These are phyloP conservation scores for Ashinkailepas kermadecensis DNA, from an alignment of 2,888 invertebrate species.

Conservation along the genomic window DNA sequence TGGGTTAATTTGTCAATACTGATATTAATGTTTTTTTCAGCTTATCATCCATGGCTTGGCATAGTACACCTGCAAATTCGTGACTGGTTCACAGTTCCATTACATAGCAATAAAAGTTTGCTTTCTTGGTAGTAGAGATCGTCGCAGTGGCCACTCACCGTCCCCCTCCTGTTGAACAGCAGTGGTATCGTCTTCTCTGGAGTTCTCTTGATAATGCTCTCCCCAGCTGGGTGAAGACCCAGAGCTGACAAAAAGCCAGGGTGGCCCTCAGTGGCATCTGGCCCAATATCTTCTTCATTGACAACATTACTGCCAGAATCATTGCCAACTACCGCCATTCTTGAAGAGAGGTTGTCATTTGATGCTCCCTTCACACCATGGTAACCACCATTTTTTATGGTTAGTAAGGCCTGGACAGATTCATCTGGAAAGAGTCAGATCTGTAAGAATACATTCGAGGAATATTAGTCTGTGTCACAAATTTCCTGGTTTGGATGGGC, in stretches of 20 bases:
- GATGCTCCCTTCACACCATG: conserved; percentile 51
- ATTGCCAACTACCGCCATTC: not conserved
- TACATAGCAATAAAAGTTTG: no score
- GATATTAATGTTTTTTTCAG: no score
- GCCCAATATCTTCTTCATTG: not conserved
- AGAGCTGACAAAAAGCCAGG: not conserved
- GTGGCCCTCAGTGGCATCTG: not conserved
- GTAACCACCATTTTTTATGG: conserved; percentile 51
- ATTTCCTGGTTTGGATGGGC: no score
- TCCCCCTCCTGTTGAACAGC: not conserved
- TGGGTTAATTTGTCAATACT: no score
- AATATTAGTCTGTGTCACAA: no score
- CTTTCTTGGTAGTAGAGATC: no score
- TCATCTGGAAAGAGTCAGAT: conserved; percentile 44
- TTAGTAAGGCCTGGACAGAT: conserved; percentile 49
- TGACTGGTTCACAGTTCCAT: no score
- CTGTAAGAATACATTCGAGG: no score
- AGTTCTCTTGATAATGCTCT: not conserved
- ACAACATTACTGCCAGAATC: not conserved
- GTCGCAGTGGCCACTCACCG: not conserved
- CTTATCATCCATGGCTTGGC: no score
- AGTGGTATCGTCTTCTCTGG: not conserved
- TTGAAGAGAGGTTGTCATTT: not conserved
- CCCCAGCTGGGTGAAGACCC: not conserved
- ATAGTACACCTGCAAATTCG: no score